Evolutionary conservation across 2,113 vertebrate species (phyloP), one percentile per base, ranked within the genome.

Genomic region (Dasyprocta punctata): DNA sequence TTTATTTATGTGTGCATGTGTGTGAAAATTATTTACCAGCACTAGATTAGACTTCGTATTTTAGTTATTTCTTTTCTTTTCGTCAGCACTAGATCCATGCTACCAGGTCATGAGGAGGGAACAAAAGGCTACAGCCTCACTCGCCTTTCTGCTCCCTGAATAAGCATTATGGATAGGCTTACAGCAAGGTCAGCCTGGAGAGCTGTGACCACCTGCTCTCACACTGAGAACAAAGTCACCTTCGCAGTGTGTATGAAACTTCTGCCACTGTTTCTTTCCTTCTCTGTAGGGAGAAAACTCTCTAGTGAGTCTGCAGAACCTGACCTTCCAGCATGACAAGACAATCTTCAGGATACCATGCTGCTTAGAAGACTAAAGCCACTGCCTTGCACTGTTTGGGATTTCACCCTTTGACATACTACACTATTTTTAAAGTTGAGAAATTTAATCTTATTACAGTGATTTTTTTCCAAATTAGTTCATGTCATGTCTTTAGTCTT

Each of bases 181-280:
- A 90, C 89, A 98, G 88, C 44, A 83, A 89, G 54, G 94, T 98
- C 78, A 97, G 41, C 58, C 94, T 61, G 0, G 0, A 93, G 30
- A 83, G 63, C 77, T 89, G 30, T 95, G 97, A 56, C 90, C 90
- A 98, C 91, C 91, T 47, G 19, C 36, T 97, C 82, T 98, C 96
- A 96, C 81, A 97, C 92, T 93, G 96, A 96, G 92, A 98, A 60
- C 13, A 93, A 96, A 98, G 96, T 94, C 97, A 98, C 83, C 81
- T 96, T 91, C 83, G 1, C 3, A 73, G 20, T 97, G 0, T 81
- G 94, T 90, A 90, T 75, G 96, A 89, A 89, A 88, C 75, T 98
- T 97, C 93, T 93, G 96, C 94, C 56, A 4, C 19, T 14, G 86
- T 94, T 86, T 93, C 91, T 52, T 85, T 67, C 52, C 49, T 38